These are phyloP conservation scores for Triplophysa rosa DNA, from an alignment of 2,113 vertebrate species.

Conservation along the genomic window DNA sequence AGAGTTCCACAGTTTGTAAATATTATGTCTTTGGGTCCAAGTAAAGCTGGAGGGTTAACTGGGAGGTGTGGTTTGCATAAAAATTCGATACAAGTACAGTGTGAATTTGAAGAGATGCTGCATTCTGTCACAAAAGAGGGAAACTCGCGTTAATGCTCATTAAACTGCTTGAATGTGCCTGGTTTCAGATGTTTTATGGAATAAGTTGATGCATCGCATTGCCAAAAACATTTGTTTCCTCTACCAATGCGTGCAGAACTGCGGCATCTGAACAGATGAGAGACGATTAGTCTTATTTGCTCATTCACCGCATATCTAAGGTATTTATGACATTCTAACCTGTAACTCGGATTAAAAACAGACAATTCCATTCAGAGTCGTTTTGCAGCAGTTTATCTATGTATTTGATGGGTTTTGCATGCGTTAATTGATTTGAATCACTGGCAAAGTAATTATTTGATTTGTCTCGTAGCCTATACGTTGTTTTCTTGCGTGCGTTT, in stretches of 20 bases:
- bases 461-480: too few relatives aligned
- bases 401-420: not conserved
- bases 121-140: constrained; percentile 47
- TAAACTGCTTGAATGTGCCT: not conserved
- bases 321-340: not conserved
- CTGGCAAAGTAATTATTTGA: too few relatives aligned
- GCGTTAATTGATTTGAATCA: too few relatives aligned
- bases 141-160: not conserved
- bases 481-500: too few relatives aligned
- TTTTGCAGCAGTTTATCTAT: not conserved
- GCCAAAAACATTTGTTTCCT: not conserved
- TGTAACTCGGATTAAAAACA: not conserved
- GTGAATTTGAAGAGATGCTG: constrained; percentile 66
- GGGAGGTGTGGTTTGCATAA: constrained; percentile 65
- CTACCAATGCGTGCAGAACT: not conserved
- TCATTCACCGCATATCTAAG: not conserved
- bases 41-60: not conserved
- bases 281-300: not conserved
- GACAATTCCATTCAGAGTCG: too few relatives aligned
- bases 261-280: not conserved
- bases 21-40: not conserved
- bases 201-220: not conserved
- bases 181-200: constrained; percentile 6
- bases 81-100: constrained; percentile 59
- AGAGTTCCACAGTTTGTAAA: not conserved